phyloP scores from a whole-genome alignment of 2,113 vertebrate genomes.

The Perca fluviatilis region DNA sequence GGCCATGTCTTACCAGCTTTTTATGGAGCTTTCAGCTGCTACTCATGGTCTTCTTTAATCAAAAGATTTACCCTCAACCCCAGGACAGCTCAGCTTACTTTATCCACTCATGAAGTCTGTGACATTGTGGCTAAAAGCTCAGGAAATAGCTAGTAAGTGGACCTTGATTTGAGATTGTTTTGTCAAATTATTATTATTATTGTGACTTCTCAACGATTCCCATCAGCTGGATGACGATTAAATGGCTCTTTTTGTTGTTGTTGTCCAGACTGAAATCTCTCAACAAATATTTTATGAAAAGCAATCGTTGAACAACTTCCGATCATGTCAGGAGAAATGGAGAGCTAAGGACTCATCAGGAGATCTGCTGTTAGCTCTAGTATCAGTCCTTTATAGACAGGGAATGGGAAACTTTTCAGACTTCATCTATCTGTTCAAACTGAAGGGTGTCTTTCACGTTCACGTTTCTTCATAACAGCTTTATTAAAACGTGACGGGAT shows the following conservation, averaged over 20 bases:
- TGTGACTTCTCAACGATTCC: neutral
- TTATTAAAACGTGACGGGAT: too few species aligned
- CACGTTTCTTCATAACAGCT: too few species aligned
- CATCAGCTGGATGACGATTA: neutral
- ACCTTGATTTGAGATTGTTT: neutral
- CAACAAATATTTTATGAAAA: too few species aligned
- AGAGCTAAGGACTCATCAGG: too few species aligned
- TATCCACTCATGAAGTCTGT: neutral
- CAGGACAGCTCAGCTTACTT: neutral
- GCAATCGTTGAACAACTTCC: too few species aligned
- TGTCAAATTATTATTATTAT: neutral
- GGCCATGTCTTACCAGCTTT: neutral
- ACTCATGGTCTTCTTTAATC: neutral
- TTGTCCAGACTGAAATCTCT: neutral
- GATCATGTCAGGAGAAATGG: too few species aligned
- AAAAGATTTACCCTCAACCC: too few species aligned
- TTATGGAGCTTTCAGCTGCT: slow-evolving; percentile 9
- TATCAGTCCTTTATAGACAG: too few species aligned
- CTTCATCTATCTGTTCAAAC: too few species aligned
- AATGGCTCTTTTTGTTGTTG: neutral
- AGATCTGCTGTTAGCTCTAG: too few species aligned
- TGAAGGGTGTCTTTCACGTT: too few species aligned
- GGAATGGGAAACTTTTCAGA: too few species aligned
- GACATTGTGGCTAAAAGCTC: neutral
- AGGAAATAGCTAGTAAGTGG: neutral